Evolutionary conservation across 2,113 vertebrate genomes (phyloP).

Genomic region (Heliornis fulica): DNA sequence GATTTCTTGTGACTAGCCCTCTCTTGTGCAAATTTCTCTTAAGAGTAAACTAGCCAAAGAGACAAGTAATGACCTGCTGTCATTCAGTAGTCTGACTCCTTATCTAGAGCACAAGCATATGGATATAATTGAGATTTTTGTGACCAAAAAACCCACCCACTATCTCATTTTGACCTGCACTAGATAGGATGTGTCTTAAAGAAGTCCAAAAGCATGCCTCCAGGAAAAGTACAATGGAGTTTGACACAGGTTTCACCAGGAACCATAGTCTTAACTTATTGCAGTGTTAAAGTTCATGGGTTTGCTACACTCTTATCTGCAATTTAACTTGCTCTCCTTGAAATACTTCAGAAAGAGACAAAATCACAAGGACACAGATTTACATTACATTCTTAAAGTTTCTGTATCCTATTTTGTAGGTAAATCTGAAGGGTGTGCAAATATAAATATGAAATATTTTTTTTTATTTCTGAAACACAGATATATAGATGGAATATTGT

Average conservation of each 20-base stretch:
- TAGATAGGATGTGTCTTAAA: not conserved
- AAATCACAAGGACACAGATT: not conserved
- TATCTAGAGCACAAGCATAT: not conserved
- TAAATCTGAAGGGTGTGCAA: not conserved
- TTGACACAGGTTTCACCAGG: not conserved
- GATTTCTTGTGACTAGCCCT: not conserved
- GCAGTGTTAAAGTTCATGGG: not conserved
- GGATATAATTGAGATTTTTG: not conserved
- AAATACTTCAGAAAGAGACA: not conserved
- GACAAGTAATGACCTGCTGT: not conserved
- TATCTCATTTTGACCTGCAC: not conserved
- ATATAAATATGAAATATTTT: too few relatives aligned
- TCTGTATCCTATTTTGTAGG: not conserved
- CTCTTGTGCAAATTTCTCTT: not conserved
- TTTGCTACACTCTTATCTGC: not conserved
- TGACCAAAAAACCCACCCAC: not conserved
- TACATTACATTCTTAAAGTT: not conserved
- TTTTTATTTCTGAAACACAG: not conserved
- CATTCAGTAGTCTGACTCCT: not conserved
- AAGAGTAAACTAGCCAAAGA: not conserved
- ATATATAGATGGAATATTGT: not conserved
- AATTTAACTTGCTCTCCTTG: not conserved
- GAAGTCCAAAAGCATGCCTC: not conserved
- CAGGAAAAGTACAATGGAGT: not conserved
- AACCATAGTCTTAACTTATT: not conserved